Base-by-base conservation (phyloP, 2,888 invertebrate species). In the Notodonta ziczac region DNA sequence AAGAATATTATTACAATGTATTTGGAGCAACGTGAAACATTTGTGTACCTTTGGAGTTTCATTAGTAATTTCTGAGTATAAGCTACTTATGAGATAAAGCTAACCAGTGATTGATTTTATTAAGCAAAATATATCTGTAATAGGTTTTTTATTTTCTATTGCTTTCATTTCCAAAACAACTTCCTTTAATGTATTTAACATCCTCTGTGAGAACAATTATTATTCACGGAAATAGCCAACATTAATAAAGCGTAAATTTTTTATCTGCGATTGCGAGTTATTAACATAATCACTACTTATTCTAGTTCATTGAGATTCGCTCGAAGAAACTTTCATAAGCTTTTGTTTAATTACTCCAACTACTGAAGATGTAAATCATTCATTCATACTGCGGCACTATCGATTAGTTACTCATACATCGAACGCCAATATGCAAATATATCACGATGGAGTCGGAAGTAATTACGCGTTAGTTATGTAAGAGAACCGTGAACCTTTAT, bases 381-480 rank as follows among this genome's bases (percentile, higher is more conserved):
- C n/a, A 54, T 39, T 50, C 66, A 57, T 62, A 65, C 62, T 62
- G 61, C 56, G 57, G 63, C 39, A 16, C 40, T 54, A 65, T 71
- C 62, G 57, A 69, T 63, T 65, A 56, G 60, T 44, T 66, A 66
- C 65, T 56, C 60, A 67, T 76, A 70, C 75, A 79, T 73, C 61
- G 76, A 66, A 60, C 56, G 71, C 56, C 35, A 65, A 63, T 67
- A 74, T 74, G 79, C 74, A 72, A 82, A 83, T 81, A 80, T 80
- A 79, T 80, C 76, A 74, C 75, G 74, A 76, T 63, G 55, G 54
- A 70, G 75, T 84, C 87, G 89, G 89, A 88, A 86, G 85, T 82
- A 80, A 85, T 87, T 85, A 85, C 78, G 77, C 71, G 69, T 76
- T 74, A 67, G 74, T 83, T 80, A 80, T 79, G 74, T 80, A 83